Conservation (phyloP, 2,888 invertebrate species). For the Drosophila gaucha region DNA sequence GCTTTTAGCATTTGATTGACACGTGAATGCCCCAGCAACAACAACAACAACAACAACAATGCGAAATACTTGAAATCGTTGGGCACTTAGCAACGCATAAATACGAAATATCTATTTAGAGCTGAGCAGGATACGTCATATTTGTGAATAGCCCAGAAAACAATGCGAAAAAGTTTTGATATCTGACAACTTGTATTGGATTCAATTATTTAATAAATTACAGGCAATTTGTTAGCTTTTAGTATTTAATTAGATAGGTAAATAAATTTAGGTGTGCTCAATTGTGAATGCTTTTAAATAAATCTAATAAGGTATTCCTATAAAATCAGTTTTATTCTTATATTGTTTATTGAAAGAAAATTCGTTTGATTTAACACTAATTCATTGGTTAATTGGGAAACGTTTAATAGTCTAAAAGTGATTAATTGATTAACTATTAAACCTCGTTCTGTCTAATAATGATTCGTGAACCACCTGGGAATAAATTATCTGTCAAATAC, state of each 20-base stretch:
- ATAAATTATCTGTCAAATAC: too few relatives aligned
- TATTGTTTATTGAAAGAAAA: too few relatives aligned
- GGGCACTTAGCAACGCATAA: conserved; percentile 63
- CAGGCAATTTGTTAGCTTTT: not conserved
- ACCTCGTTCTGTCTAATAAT: too few relatives aligned
- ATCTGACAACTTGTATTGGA: conserved; percentile 7
- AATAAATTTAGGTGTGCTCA: not conserved
- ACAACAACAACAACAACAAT: conserved; percentile 22
- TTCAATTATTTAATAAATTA: conserved; percentile 1
- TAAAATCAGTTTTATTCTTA: too few relatives aligned
- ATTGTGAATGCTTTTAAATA: too few relatives aligned
- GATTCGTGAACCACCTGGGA: too few relatives aligned
- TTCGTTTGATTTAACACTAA: too few relatives aligned
- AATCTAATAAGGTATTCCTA: too few relatives aligned
- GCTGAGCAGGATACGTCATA: not conserved
- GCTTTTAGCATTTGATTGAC: conserved; percentile 73
- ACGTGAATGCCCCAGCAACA: conserved; percentile 45
- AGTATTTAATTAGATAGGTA: not conserved
- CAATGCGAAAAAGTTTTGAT: conserved; percentile 14
- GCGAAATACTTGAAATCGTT: conserved; percentile 34
- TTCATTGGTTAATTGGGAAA: too few relatives aligned
- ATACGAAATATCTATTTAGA: conserved; percentile 14
- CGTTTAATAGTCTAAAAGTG: too few relatives aligned
- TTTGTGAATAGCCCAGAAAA: conserved; percentile 15
- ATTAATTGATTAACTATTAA: too few relatives aligned